A percentile compares a stretch with the other conserved stretches of the same genome.
Conservation (phyloP, 2,113 vertebrate species). For the Myrmecophaga tridactyla region DNA sequence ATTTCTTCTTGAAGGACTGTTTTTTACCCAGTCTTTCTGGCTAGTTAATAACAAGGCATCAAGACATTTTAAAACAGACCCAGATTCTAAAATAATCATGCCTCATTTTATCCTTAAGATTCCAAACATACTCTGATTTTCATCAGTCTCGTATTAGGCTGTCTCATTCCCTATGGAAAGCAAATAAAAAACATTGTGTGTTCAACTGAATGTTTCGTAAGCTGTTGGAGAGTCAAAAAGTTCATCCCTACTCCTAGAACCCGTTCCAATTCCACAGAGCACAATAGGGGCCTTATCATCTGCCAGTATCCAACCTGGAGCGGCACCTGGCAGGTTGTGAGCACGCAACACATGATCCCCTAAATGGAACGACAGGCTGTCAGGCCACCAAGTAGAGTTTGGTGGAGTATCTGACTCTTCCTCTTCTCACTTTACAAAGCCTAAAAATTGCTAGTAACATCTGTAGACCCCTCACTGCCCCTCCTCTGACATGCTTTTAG, state of each 20-base stretch:
- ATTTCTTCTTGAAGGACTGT: not conserved
- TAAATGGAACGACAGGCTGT: not conserved
- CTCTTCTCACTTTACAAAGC: not conserved
- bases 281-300: not conserved
- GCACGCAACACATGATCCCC: not conserved
- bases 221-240: not conserved
- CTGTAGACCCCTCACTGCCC: not conserved
- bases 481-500: not conserved
- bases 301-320: not conserved
- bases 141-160: not conserved
- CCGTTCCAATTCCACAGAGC: not conserved
- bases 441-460: not conserved
- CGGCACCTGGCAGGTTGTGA: not conserved
- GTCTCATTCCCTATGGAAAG: not conserved
- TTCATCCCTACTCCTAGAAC: not conserved
- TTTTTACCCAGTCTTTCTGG: not conserved
- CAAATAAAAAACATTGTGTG: not conserved
- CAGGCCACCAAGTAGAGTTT: not conserved
- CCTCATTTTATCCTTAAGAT: not conserved
- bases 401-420: not conserved
- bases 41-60: not conserved
- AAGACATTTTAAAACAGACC: conserved; percentile 12
- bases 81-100: conserved; percentile 32
- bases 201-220: not conserved
- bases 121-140: not conserved